Evolutionary conservation across 2,888 invertebrate genomes (phyloP).

Genomic region (Listrodromus nycthemerus): DNA sequence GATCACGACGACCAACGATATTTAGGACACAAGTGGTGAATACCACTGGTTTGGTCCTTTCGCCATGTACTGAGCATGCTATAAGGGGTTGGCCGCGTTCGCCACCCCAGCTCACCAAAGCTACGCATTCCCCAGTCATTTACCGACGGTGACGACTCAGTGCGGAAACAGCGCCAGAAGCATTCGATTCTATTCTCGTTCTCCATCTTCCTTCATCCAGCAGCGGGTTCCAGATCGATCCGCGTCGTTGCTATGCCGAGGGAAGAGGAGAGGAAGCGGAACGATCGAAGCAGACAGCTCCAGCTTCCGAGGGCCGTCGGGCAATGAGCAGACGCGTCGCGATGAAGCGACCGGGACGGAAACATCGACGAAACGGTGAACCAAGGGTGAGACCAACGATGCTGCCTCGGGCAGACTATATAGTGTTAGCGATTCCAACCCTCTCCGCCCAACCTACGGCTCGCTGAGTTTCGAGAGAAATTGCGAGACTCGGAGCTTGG

Average conservation of each 20-base stretch:
- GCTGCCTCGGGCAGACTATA: background rate
- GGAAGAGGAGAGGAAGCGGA: slow-evolving; percentile 36
- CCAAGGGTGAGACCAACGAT: slow-evolving; percentile 1
- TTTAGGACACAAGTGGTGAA: background rate
- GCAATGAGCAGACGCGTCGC: slow-evolving; percentile 31
- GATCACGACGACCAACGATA: too few relatives aligned
- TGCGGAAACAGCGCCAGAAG: background rate
- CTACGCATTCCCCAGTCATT: background rate
- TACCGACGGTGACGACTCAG: background rate
- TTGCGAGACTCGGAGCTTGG: background rate
- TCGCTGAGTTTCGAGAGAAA: slow-evolving; percentile 13
- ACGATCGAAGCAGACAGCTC: slow-evolving; percentile 54
- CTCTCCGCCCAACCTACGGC: background rate
- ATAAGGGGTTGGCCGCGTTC: background rate
- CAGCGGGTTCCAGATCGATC: slow-evolving; percentile 55
- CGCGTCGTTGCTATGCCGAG: slow-evolving; percentile 66
- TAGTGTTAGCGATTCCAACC: background rate
- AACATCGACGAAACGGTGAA: slow-evolving; percentile 13
- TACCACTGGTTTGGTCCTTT: background rate
- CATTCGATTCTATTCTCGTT: slow-evolving; percentile 21
- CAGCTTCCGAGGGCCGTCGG: slow-evolving; percentile 34
- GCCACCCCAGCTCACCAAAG: background rate
- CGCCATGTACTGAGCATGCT: background rate
- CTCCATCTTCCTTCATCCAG: slow-evolving; percentile 34
- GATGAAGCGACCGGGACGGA: slow-evolving; percentile 7